Conservation (phyloP, 2,888 invertebrate species). For the Papilio gigon region DNA sequence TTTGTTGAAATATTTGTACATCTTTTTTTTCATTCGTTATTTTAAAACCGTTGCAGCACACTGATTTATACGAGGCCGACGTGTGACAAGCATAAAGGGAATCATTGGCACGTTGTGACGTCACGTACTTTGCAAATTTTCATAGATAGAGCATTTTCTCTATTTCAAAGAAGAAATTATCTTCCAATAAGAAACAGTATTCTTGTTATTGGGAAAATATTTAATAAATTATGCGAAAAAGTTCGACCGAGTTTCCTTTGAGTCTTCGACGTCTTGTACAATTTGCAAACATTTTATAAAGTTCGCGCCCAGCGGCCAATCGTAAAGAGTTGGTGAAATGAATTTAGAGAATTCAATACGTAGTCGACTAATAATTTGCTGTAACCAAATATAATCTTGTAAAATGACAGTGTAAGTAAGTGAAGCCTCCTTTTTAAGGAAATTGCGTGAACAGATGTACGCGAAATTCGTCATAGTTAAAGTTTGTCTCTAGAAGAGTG, state of each 20-base stretch:
- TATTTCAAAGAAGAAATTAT: neutral
- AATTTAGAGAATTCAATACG: slow-evolving; percentile 1
- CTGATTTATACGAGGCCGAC: neutral
- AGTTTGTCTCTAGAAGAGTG: too few relatives aligned
- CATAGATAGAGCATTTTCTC: neutral
- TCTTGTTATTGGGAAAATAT: neutral
- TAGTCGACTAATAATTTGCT: neutral
- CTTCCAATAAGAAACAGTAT: neutral
- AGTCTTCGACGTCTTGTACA: neutral
- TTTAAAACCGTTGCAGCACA: neutral
- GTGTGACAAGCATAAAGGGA: neutral
- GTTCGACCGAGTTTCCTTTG: slow-evolving; percentile 7
- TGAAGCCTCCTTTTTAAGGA: too few relatives aligned
- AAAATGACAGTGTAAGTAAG: neutral
- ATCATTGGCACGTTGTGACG: too few relatives aligned
- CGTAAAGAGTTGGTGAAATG: neutral
- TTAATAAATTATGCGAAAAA: slow-evolving; percentile 1
- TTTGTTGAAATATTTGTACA: slow-evolving; percentile 6
- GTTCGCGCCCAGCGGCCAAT: slow-evolving; percentile 1
- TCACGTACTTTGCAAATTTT: too few relatives aligned
- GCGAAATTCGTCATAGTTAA: too few relatives aligned
- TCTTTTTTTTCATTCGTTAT: neutral
- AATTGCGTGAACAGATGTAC: too few relatives aligned
- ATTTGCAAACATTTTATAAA: slow-evolving; percentile 17
- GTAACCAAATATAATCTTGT: neutral